Evolutionary conservation across 2,113 vertebrate genomes (phyloP), one percentile per base, ranked within the genome.

Genomic region (Lampris incognitus): DNA sequence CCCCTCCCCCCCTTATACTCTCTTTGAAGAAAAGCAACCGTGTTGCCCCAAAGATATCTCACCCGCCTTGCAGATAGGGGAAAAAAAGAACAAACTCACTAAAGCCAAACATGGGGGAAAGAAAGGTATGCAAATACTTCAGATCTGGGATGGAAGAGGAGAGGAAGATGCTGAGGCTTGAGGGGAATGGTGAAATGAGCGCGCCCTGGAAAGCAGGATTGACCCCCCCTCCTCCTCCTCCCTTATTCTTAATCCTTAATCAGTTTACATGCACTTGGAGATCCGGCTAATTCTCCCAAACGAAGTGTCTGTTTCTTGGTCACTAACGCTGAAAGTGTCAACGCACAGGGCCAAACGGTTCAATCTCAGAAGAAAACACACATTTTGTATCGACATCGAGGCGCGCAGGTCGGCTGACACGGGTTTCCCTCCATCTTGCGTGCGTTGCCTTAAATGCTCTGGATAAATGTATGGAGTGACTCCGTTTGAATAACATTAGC

Each of bases 191-290:
- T 60, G 10, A 78, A 60, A 41, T 40, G 41, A 61, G 62, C 49
- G 65, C 78, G 72, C 59, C 54, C 41, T 13, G 65, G 36, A 81
- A 24, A 52, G 51, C 6, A 2, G 54, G 72, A 61, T 11, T 24
- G 56, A 76, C 63, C 50, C 44, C 51, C 46, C 72, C 38, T 24
- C 41, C 60, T 72, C 50, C 44, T 48, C 46, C 72, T 40, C 37
- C 41, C 60, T 72, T 71, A 39, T 39, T 71, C 49, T 48, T 81
- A 90, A 87, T 85, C 82, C 86, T 55, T 88, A 83, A 88, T 90
- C 79, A 87, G 82, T 89, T 88, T 72, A 85, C 75, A 75, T 68
- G 58, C 65, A 60, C 66, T 86, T 37, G 5, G n/a, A 76, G 66
- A 80, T 63, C 49, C 44, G 8, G 60, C 75, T 86, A 78, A 89